Evolutionary conservation across 2,888 invertebrate species (phyloP).

Genomic region (Bembecia ichneumoniformis): DNA sequence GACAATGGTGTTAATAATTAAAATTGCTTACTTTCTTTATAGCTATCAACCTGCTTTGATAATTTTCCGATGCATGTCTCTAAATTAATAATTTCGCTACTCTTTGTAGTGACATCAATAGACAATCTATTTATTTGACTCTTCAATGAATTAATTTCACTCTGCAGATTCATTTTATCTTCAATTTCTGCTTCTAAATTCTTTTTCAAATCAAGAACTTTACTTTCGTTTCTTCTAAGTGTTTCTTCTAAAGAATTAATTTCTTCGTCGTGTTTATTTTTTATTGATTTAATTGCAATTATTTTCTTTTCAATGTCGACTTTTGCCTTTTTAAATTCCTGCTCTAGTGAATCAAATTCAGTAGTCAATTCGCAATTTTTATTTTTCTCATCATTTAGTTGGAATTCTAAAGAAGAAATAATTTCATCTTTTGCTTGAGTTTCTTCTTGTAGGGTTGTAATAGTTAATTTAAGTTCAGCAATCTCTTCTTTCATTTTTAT

Average conservation of each 20-base stretch:
- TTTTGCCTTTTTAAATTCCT: slow-evolving; percentile 7
- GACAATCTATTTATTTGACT: not conserved
- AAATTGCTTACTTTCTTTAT: not conserved
- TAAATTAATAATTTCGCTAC: not conserved
- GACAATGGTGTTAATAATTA: no score
- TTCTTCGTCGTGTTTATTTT: slow-evolving; percentile 15
- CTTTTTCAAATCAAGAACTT: not conserved
- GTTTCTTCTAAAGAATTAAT: slow-evolving; percentile 19
- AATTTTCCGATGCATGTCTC: not conserved
- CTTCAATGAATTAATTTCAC: not conserved
- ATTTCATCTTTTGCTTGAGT: slow-evolving; percentile 25
- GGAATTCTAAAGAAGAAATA: slow-evolving; percentile 23
- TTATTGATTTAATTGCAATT: slow-evolving; percentile 15
- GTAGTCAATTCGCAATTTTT: not conserved
- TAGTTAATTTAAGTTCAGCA: slow-evolving; percentile 17
- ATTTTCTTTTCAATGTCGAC: slow-evolving; percentile 20
- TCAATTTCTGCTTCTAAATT: not conserved
- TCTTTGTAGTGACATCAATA: not conserved
- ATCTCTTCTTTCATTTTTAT: slow-evolving; percentile 18
- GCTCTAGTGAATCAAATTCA: not conserved
- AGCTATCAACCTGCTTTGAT: not conserved
- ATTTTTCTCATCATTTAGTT: slow-evolving; percentile 15
- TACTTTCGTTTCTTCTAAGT: slow-evolving; percentile 1
- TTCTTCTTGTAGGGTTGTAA: slow-evolving; percentile 16
- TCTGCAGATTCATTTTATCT: not conserved